Evolutionary conservation across 2,797 vertebrate genomes (phyloP).

Genomic region (Cetoscarus ocellatus): DNA sequence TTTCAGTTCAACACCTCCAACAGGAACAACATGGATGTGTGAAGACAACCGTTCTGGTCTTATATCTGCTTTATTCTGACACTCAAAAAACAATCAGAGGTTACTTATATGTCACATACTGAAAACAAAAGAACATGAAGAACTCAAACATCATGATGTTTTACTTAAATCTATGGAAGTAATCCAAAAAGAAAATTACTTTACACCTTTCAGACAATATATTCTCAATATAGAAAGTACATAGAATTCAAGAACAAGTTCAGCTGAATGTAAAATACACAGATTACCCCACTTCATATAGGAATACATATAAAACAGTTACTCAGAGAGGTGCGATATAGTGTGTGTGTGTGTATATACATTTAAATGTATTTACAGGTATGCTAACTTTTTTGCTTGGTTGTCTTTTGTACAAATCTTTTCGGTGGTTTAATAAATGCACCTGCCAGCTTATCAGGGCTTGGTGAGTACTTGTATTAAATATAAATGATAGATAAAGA

Average conservation of each 20-base stretch:
- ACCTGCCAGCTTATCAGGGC: constrained; percentile 79
- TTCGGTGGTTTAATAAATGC: constrained; percentile 54
- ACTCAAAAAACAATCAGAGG: constrained; percentile 82
- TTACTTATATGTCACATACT: constrained; percentile 80
- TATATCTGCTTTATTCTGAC: constrained; percentile 82
- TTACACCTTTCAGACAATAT: constrained; percentile 79
- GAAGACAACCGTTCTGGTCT: constrained; percentile 64
- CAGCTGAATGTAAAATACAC: constrained; percentile 80
- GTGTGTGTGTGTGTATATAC: constrained; percentile 70
- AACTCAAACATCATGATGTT: constrained; percentile 63
- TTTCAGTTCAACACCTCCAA: not conserved
- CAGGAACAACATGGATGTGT: constrained; percentile 59
- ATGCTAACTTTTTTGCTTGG: constrained; percentile 71
- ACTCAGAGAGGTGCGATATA: constrained; percentile 76
- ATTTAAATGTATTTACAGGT: constrained; percentile 80
- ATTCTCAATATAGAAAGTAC: constrained; percentile 78
- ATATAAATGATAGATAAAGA: constrained; percentile 67
- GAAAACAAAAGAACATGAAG: constrained; percentile 75
- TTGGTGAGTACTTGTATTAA: constrained; percentile 56
- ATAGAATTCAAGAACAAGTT: constrained; percentile 80
- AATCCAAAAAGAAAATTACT: constrained; percentile 69
- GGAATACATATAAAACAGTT: constrained; percentile 84
- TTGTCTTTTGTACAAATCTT: constrained; percentile 80
- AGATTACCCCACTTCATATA: constrained; percentile 82
- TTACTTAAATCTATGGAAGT: constrained; percentile 70